These are phyloP conservation scores for Benitochromis conjunctus DNA, from an alignment of 2,113 vertebrate genomes.

Conservation along the genomic window DNA sequence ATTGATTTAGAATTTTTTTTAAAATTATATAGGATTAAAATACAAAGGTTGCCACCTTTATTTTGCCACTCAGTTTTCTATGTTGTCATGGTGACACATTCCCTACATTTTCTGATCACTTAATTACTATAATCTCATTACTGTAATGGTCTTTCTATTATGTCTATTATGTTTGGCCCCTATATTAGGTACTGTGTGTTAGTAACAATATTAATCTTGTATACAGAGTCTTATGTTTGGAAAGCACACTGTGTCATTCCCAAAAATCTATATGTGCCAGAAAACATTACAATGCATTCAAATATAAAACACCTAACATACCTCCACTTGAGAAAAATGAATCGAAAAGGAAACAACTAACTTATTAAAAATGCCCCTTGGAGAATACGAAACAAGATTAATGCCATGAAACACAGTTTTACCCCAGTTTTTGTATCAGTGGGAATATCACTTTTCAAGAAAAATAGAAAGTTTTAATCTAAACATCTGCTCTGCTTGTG, in stretches of 20 bases:
- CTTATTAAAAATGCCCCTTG: not conserved
- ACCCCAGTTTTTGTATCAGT: not conserved
- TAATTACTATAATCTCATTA: not conserved
- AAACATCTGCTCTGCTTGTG: not conserved
- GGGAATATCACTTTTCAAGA: not conserved
- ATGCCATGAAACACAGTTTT: not conserved
- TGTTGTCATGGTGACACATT: too few species aligned
- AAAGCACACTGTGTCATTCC: not conserved
- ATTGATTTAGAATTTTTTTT: not conserved
- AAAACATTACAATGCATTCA: not conserved
- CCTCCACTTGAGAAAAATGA: not conserved
- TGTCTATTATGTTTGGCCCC: accelerated
- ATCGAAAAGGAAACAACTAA: not conserved
- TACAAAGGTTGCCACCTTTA: not conserved
- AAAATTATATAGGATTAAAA: not conserved
- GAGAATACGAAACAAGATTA: not conserved
- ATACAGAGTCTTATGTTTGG: not conserved
- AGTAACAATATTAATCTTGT: too few species aligned
- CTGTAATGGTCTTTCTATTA: not conserved
- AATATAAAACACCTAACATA: not conserved
- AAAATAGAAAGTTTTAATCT: not conserved
- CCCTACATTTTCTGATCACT: too few species aligned
- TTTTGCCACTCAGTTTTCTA: not conserved
- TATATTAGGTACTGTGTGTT: not conserved
- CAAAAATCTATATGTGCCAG: not conserved